These are phyloP conservation scores for Phylloscopus trochilus DNA, from an alignment of 2,113 vertebrate genomes.

Conservation along the genomic window DNA sequence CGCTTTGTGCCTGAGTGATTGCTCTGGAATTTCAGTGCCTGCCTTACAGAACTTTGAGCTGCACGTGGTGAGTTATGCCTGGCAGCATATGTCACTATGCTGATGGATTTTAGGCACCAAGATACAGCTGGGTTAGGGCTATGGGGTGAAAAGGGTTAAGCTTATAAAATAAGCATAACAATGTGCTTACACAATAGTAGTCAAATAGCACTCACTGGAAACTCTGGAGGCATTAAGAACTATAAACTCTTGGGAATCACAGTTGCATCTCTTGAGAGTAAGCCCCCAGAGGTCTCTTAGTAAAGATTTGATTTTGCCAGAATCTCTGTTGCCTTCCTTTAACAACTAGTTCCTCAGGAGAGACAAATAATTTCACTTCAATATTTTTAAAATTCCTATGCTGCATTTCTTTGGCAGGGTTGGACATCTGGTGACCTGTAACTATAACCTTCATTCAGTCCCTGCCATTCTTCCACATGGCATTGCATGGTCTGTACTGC, in stretches of 20 bases:
- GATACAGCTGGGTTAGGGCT: neutral
- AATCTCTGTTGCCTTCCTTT: neutral
- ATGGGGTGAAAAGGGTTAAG: neutral
- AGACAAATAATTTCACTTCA: neutral
- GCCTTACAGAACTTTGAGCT: neutral
- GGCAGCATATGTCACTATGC: neutral
- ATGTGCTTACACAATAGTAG: neutral
- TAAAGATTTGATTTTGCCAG: neutral
- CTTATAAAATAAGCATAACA: neutral
- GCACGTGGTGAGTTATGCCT: neutral
- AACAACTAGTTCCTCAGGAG: neutral
- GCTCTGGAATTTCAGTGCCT: neutral
- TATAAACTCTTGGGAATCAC: neutral
- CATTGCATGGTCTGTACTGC: neutral
- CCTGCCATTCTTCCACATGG: neutral
- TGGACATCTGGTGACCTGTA: neutral
- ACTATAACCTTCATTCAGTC: neutral
- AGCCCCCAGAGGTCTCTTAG: neutral
- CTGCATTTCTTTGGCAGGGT: neutral
- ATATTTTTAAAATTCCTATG: neutral
- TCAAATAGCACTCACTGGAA: neutral
- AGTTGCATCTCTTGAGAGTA: neutral
- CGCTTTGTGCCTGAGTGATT: neutral
- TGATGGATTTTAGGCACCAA: neutral
- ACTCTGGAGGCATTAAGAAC: neutral